Evolutionary conservation across 2,113 vertebrate species (phyloP), one percentile per base, ranked within the genome.

Genomic region (Seriola aureovittata): DNA sequence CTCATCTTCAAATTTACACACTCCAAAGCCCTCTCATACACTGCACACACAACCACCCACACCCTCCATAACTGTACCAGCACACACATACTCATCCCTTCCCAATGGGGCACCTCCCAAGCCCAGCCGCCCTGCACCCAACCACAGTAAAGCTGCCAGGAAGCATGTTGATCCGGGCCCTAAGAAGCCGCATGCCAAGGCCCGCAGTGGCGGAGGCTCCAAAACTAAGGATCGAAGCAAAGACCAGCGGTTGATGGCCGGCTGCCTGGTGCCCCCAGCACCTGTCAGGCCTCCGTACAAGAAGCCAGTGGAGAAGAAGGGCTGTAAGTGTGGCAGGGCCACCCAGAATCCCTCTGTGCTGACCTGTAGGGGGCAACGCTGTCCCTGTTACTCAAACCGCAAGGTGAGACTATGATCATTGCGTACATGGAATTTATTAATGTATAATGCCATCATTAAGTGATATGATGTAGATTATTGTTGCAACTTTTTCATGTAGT

Each of bases 331-430:
- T 95, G 98, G 98, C 92, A 96, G 98, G 93, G 98, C 98, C 88
- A 99, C 98, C 78, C 98, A 99, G 96, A 99, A 99, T 95, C 98
- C 98, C 94, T 98, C 97, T 95, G 98, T 99, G 95, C 96, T 99
- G 96, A 99, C 98, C 83, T 99, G 98, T 92, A 97, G 98, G 86
- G 98, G 98, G 93, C 98, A 99, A 88, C 97, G 98, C 81, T 99
- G 98, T 92, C 98, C 98, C 85, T 99, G 98, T 88, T 99, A 99
- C 78, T 99, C 98, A 21, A 99, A 98, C 95, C 97, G 98, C 83
- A 99, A 99, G 96, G 93, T 94, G 69, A 89, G 85, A 40, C 10
- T 14, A 9, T 12, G 14, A 44, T 55, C 5, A 54, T 19, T 50
- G 16, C 3, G 19, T 52, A 7, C 4, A 19, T 46, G 5, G 16